A percentile compares a stretch with the other conserved stretches of the same genome.
These are phyloP conservation scores for Schlechtendalia chinensis DNA, from an alignment of 1,140 invertebrate species.

Conservation along the genomic window DNA sequence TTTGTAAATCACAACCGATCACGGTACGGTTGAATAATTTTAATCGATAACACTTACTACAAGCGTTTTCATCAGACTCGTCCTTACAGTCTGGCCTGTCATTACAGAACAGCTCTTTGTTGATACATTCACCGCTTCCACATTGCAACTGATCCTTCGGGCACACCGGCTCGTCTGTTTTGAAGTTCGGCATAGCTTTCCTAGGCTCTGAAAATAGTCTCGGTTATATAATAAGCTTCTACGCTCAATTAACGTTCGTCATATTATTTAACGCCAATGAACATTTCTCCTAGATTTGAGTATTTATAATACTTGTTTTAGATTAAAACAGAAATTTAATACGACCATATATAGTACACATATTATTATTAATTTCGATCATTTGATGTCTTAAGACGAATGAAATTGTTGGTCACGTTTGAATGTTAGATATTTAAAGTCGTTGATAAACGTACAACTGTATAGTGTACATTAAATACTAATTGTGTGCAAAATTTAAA, in stretches of 20 bases:
- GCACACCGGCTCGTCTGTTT: conserved; percentile 88
- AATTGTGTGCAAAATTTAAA: too few species aligned
- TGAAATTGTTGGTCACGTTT: too few species aligned
- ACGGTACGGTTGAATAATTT: neutral
- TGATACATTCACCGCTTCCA: conserved; percentile 84
- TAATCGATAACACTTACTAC: conserved; percentile 69
- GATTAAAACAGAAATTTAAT: too few species aligned
- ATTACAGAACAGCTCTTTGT: conserved; percentile 89
- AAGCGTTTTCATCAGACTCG: conserved; percentile 92
- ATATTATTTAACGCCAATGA: conserved; percentile 4
- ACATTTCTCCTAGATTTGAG: neutral
- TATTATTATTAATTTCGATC: too few species aligned
- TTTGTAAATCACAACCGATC: conserved; percentile 19
- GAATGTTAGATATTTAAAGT: too few species aligned
- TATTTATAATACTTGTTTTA: too few species aligned
- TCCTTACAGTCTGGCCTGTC: conserved; percentile 89
- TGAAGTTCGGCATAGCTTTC: conserved; percentile 81
- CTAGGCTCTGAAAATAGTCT: conserved; percentile 71
- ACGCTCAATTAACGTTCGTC: too few species aligned
- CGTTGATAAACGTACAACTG: too few species aligned
- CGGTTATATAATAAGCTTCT: neutral
- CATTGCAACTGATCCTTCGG: conserved; percentile 83
- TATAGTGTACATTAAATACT: too few species aligned
- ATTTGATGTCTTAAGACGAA: too few species aligned
- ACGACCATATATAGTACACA: too few species aligned